Percentiles rank a stretch among this genome's conserved stretches.
Evolutionary conservation across 1,140 invertebrate species (phyloP).

Genomic region (Bradynema listronoti): DNA sequence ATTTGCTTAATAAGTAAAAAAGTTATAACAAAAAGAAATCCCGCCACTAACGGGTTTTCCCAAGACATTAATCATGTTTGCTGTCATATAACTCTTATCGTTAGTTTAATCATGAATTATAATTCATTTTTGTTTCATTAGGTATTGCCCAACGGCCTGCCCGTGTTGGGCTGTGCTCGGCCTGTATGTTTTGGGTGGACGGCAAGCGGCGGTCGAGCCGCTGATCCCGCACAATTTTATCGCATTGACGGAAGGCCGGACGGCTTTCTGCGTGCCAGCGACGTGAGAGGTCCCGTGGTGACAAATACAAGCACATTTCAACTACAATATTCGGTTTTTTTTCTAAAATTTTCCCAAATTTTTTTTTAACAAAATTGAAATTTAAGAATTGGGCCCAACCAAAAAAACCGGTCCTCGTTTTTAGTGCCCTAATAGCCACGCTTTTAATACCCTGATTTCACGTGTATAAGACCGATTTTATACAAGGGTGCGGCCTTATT

Average conservation of each 20-base stretch:
- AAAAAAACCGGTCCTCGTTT: too few species aligned
- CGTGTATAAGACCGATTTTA: too few species aligned
- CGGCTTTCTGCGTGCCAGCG: conserved; percentile 20
- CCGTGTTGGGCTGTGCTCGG: conserved; percentile 49
- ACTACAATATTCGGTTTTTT: conserved; percentile 32
- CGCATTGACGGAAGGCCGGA: conserved; percentile 19
- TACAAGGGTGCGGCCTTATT: too few species aligned
- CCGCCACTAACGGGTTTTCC: too few species aligned
- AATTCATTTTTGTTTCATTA: conserved; percentile 25
- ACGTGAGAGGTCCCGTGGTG: conserved; percentile 22
- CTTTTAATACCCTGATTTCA: too few species aligned
- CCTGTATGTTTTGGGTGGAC: conserved; percentile 53
- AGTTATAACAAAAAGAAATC: too few species aligned
- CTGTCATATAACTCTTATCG: background rate
- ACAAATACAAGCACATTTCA: conserved; percentile 30
- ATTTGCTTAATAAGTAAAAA: too few species aligned
- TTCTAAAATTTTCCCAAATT: background rate
- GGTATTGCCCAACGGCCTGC: conserved; percentile 48
- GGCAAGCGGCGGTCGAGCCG: conserved; percentile 27
- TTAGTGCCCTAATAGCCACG: too few species aligned
- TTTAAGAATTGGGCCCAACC: too few species aligned
- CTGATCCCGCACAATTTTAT: conserved; percentile 43
- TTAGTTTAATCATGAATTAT: background rate
- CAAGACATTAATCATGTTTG: too few species aligned
- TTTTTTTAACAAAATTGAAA: background rate